These are phyloP conservation scores for Rhamphomyia laevipes DNA, from an alignment of 2,888 invertebrate genomes.

Conservation along the genomic window DNA sequence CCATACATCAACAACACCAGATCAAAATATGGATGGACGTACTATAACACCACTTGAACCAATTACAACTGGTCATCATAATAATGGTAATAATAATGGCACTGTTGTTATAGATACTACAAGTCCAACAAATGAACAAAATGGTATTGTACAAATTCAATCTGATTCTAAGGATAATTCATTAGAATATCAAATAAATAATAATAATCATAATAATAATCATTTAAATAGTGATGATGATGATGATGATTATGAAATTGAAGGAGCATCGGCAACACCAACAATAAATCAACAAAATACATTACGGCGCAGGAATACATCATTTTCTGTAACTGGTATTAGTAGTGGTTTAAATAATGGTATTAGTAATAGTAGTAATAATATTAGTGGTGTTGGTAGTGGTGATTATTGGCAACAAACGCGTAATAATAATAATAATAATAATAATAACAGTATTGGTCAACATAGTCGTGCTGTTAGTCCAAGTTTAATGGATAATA, in stretches of 20 bases:
- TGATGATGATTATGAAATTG: conserved; percentile 9
- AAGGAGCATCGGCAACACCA: conserved; percentile 1
- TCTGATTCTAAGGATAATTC: conserved; percentile 8
- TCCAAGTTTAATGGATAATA: conserved; percentile 42
- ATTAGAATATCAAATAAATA: conserved; percentile 4
- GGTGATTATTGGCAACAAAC: conserved; percentile 22
- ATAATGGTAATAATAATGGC: conserved; percentile 5
- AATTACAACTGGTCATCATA: neutral
- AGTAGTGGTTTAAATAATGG: neutral
- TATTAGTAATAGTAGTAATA: neutral
- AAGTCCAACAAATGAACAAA: conserved; percentile 3
- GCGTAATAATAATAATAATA: conserved; percentile 8
- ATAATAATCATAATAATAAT: conserved; percentile 1
- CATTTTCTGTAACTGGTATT: neutral
- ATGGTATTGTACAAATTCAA: neutral
- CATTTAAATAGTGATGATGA: conserved; percentile 1
- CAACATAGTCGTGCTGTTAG: conserved; percentile 20
- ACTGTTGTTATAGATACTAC: conserved; percentile 3
- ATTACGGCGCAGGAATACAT: neutral
- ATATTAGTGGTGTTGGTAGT: conserved; percentile 1
- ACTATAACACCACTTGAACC: conserved; percentile 15
- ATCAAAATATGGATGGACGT: conserved; percentile 16
- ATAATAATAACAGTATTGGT: conserved; percentile 8
- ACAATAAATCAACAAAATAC: neutral
- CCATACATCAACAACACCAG: conserved; percentile 6